Evolutionary conservation across 2,888 invertebrate genomes (phyloP).

Genomic region (Atethmia centrago): DNA sequence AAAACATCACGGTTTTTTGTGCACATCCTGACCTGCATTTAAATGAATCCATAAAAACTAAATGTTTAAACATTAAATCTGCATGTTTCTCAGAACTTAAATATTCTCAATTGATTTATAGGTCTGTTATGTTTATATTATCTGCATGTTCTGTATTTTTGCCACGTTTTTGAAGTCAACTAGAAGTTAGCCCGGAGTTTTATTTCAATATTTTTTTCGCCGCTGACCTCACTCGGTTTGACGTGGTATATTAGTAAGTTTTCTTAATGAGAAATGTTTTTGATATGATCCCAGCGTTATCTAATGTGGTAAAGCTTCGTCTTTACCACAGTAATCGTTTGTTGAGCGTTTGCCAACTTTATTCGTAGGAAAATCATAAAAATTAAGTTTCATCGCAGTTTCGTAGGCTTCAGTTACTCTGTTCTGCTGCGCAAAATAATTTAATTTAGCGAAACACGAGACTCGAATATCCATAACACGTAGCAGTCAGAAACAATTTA

Average conservation of each 20-base stretch:
- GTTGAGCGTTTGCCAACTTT: slow-evolving; percentile 61
- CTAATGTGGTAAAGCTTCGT: slow-evolving; percentile 50
- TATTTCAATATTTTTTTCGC: slow-evolving; percentile 38
- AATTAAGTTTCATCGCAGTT: slow-evolving; percentile 34
- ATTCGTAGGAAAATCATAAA: slow-evolving; percentile 35
- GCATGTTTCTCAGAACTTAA: slow-evolving; percentile 40
- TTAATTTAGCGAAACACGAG: slow-evolving; percentile 24
- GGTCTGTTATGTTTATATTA: slow-evolving; percentile 43
- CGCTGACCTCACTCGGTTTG: slow-evolving; percentile 43
- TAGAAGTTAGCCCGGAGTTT: slow-evolving; percentile 14
- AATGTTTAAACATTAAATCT: slow-evolving; percentile 40
- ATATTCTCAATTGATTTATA: slow-evolving; percentile 58
- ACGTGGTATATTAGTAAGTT: slow-evolving; percentile 49
- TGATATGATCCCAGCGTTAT: slow-evolving; percentile 38
- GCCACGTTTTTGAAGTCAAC: slow-evolving; percentile 40
- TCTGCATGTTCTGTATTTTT: slow-evolving; percentile 45
- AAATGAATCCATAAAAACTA: slow-evolving; percentile 39
- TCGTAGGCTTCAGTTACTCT: slow-evolving; percentile 30
- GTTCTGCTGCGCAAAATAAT: slow-evolving; percentile 34
- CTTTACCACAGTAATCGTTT: slow-evolving; percentile 47
- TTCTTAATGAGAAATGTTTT: slow-evolving; percentile 52
- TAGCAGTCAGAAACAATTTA: slow-evolving; percentile 34
- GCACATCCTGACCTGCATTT: slow-evolving; percentile 21
- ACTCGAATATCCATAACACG: slow-evolving; percentile 27
- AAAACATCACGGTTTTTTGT: slow-evolving; percentile 7